Base-by-base conservation (phyloP, 2,113 vertebrate species). In the Mystacornis crossleyi region DNA sequence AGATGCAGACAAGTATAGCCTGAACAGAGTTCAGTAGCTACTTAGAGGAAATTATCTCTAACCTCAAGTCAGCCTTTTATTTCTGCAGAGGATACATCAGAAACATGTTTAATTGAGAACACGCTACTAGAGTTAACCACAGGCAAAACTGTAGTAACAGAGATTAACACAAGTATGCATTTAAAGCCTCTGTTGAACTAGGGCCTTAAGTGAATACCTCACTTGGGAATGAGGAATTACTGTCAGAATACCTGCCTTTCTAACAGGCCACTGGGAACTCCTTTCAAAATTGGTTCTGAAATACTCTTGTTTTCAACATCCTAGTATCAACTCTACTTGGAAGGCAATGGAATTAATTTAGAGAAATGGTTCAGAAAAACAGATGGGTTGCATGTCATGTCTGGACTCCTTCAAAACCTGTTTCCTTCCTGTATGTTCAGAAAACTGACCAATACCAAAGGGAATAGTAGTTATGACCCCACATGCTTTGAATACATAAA, bases 281-380 rank as follows among this genome's bases (percentile, higher is more conserved):
- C 61, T 91, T 90, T 86, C 81, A 51, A 43, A 86, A 90, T 25
- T 73, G 38, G 36, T 91, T 78, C 88, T 78, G 54, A 91, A 93
- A 95, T 64, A 77, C 25, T 86, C 71, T 60, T 66, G 58, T 83
- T 93, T 96, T 85, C 91, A 95, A 81, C 71, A 75, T 91, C 25
- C 36, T 87, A 54, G 69, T 94, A 84, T 36, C 75, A 72, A 67
- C 53, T 73, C 43, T 66, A 72, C 33, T 72, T 82, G 70, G 81
- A 62, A 95, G 93, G 86, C 34, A 86, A 85, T 92, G 48, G 64
- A 89, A 92, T 94, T 80, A 79, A 94, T 92, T 90, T 86, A 95
- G 24, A 94, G 67, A 64, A 86, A 91, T 28, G 17, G 43, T 71
- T 83, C 88, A 89, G 67, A 74, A 83, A 95, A 96, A 89, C 89